These are phyloP conservation scores for Gortyna flavago DNA, from an alignment of 2,888 invertebrate species.

Conservation along the genomic window DNA sequence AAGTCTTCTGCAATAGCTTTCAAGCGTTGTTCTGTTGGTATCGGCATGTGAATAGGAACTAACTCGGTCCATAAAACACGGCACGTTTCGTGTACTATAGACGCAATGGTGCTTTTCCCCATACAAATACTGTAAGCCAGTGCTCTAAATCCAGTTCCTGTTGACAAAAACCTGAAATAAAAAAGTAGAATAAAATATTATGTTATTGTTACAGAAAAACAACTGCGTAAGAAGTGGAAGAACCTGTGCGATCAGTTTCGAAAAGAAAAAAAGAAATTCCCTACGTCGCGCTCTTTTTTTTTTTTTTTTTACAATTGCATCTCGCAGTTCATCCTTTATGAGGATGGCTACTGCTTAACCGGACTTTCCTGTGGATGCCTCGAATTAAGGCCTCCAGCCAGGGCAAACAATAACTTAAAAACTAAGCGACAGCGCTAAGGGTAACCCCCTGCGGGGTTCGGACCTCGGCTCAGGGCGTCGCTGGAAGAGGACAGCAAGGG, in stretches of 20 bases:
- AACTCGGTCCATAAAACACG: conserved; percentile 50
- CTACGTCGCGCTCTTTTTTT: too few species aligned
- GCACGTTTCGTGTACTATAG: conserved; percentile 57
- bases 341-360: too few species aligned
- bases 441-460: too few species aligned
- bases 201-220: conserved; percentile 61
- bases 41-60: conserved; percentile 58
- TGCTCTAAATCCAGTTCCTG: conserved; percentile 52
- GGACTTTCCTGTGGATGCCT: too few species aligned
- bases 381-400: too few species aligned
- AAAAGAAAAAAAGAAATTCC: conserved; percentile 55
- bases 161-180: conserved; percentile 61
- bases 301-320: too few species aligned
- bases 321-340: too few species aligned
- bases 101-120: conserved; percentile 58
- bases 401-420: too few species aligned
- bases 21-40: conserved; percentile 47
- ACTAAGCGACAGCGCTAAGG: too few species aligned
- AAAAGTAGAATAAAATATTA: conserved; percentile 26
- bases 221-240: conserved; percentile 61
- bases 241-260: conserved; percentile 55
- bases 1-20: conserved; percentile 57
- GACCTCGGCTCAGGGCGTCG: too few species aligned
- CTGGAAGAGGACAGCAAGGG: too few species aligned
- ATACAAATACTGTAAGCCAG: conserved; percentile 57